These are phyloP conservation scores for Isurus oxyrinchus DNA, from an alignment of 2,113 vertebrate species.

Conservation along the genomic window DNA sequence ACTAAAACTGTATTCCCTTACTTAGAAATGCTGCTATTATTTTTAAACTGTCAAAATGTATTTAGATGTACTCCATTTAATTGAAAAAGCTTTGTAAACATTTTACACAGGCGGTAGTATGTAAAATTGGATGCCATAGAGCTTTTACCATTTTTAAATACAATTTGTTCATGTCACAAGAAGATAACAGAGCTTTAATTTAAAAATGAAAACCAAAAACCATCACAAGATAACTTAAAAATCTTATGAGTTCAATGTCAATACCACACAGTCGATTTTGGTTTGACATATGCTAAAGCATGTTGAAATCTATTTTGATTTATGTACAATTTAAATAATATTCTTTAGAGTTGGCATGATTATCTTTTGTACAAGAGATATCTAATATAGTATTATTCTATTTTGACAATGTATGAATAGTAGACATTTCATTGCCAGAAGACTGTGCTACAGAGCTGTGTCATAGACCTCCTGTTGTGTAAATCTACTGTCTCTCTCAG, in stretches of 20 bases:
- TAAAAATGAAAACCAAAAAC: neutral
- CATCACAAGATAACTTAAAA: slow-evolving; percentile 6
- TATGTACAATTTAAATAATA: slow-evolving; percentile 37
- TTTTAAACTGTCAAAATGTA: slow-evolving; percentile 16
- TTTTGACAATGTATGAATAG: neutral
- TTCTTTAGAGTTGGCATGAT: slow-evolving; percentile 5
- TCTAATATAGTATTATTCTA: slow-evolving; percentile 23
- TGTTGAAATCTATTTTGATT: slow-evolving; percentile 15
- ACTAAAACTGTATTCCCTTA: neutral
- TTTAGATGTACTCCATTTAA: neutral
- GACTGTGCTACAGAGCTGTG: slow-evolving; percentile 71
- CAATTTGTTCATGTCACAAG: neutral
- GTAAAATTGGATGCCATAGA: slow-evolving; percentile 13
- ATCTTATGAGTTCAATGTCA: slow-evolving; percentile 20
- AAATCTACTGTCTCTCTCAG: slow-evolving; percentile 47
- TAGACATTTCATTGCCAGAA: neutral
- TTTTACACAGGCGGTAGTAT: slow-evolving; percentile 22
- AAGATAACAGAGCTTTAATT: slow-evolving; percentile 27
- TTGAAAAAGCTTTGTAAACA: slow-evolving; percentile 18
- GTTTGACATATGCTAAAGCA: slow-evolving; percentile 31
- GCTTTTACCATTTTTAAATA: slow-evolving; percentile 10
- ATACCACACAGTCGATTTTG: slow-evolving; percentile 1
- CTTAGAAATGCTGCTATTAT: neutral
- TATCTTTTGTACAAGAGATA: slow-evolving; percentile 30
- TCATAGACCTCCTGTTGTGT: slow-evolving; percentile 75